Conservation (phyloP, 2,888 invertebrate genomes). For the Thyatira batis region DNA sequence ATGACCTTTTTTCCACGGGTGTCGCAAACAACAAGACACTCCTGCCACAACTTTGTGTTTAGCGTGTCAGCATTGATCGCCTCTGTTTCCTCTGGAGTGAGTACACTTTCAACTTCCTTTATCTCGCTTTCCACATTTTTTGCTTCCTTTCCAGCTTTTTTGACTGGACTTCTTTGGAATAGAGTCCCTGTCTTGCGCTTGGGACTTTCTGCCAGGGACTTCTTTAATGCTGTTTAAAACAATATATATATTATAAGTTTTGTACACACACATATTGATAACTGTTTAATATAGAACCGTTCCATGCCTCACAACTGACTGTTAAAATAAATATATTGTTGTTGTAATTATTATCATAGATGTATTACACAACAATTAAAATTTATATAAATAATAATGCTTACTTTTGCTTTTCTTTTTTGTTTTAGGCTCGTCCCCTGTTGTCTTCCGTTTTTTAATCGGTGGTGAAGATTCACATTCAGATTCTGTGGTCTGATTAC, state of each 20-base stretch:
- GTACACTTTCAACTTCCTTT: slow-evolving; percentile 28
- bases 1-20: slow-evolving; percentile 77
- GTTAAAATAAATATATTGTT: not conserved
- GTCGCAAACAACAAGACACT: slow-evolving; percentile 75
- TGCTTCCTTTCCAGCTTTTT: not conserved
- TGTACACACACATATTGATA: too few species aligned
- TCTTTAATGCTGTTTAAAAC: slow-evolving; percentile 22
- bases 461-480: slow-evolving; percentile 43
- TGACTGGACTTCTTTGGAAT: slow-evolving; percentile 18
- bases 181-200: slow-evolving; percentile 27
- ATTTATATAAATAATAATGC: slow-evolving; percentile 5
- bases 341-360: not conserved
- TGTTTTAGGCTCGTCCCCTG: slow-evolving; percentile 5
- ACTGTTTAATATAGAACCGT: too few species aligned
- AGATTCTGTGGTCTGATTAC: slow-evolving; percentile 47
- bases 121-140: slow-evolving; percentile 5
- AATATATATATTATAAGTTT: not conserved
- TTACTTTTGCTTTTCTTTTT: slow-evolving; percentile 26
- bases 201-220: slow-evolving; percentile 19
- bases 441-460: slow-evolving; percentile 43
- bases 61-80: slow-evolving; percentile 75
- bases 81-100: slow-evolving; percentile 61
- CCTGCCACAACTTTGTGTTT: slow-evolving; percentile 87
- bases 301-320: too few species aligned
- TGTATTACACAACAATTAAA: not conserved